phyloP scores from a whole-genome alignment of 2,113 vertebrate species.

The Enhydra lutris region DNA sequence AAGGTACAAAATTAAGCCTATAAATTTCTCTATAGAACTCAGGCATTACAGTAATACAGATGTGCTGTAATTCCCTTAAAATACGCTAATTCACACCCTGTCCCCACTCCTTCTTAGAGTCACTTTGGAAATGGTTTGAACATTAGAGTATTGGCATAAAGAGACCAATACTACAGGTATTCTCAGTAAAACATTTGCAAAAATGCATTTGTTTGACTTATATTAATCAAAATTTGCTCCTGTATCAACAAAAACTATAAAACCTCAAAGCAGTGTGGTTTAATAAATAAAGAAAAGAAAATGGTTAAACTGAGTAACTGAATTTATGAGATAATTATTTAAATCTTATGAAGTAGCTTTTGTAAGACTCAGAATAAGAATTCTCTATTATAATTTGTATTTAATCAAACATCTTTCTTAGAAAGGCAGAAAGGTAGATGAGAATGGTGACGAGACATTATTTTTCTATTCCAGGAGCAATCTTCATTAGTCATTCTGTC shows the following conservation, averaged over 20 bases:
- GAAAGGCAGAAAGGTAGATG: background rate
- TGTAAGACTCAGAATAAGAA: background rate
- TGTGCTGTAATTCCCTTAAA: background rate
- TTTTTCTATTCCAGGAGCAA: background rate
- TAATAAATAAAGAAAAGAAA: background rate
- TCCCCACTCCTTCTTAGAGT: rapidly evolving
- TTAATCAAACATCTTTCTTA: background rate
- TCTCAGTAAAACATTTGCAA: background rate
- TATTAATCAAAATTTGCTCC: background rate
- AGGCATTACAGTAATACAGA: background rate
- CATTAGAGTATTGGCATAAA: rapidly evolving
- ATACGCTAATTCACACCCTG: rapidly evolving
- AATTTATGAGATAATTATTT: background rate
- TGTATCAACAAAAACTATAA: background rate
- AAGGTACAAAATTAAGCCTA: background rate
- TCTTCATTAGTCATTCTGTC: background rate
- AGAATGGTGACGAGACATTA: background rate
- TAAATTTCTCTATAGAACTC: background rate
- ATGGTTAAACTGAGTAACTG: background rate
- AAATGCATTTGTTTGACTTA: background rate
- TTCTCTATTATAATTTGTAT: background rate
- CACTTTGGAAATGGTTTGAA: background rate
- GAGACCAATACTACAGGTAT: background rate
- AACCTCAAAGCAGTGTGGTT: background rate
- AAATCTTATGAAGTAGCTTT: background rate